phyloP scores from a whole-genome alignment of 2,113 vertebrate genomes.

The Formicarius rufipectus region DNA sequence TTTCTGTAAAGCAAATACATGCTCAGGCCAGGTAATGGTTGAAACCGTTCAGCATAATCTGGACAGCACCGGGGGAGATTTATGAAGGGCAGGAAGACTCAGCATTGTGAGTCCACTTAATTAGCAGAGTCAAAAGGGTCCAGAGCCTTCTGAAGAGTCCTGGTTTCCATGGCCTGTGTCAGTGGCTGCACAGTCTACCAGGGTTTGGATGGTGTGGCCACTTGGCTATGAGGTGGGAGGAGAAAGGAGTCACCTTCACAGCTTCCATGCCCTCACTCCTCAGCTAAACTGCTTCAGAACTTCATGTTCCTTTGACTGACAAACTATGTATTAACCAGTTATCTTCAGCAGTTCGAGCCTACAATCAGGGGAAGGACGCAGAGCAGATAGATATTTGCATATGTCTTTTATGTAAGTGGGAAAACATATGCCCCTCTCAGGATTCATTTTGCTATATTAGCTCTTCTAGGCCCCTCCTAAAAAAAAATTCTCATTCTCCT shows the following conservation, averaged over 20 bases:
- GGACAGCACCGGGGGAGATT: not conserved
- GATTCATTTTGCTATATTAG: constrained; percentile 42
- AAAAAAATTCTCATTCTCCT: constrained; percentile 58
- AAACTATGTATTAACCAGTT: not conserved
- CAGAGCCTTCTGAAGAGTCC: not conserved
- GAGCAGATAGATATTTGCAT: not conserved
- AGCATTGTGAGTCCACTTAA: not conserved
- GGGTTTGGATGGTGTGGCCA: not conserved
- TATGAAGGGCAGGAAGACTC: not conserved
- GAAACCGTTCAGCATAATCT: not conserved
- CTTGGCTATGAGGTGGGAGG: not conserved
- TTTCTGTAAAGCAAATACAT: not conserved
- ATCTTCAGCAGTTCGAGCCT: not conserved
- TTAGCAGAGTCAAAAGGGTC: not conserved
- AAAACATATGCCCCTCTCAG: not conserved
- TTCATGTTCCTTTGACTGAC: not conserved
- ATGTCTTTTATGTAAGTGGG: constrained; percentile 20
- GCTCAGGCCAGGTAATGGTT: not conserved
- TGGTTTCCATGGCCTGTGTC: rapidly evolving
- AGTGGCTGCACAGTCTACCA: not conserved
- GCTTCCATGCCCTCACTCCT: not conserved
- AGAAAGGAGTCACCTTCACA: not conserved
- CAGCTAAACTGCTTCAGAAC: not conserved
- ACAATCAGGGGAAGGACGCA: not conserved
- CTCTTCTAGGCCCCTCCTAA: constrained; percentile 51